Evolutionary conservation across 2,888 invertebrate genomes (phyloP).

Genomic region (Hemithea aestivaria): DNA sequence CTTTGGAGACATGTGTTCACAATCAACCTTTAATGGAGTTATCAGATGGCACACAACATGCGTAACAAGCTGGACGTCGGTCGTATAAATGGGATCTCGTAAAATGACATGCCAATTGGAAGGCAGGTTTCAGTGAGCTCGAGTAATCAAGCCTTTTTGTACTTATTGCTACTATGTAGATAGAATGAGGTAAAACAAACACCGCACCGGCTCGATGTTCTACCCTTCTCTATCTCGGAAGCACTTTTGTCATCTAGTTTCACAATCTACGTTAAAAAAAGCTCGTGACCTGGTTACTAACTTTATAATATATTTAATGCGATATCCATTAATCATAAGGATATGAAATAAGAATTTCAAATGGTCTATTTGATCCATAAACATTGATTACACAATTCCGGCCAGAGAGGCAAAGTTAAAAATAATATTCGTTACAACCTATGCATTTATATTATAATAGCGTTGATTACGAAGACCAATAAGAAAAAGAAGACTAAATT

Average conservation of each 20-base stretch:
- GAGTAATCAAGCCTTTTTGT: slow-evolving; percentile 14
- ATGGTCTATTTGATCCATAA: slow-evolving; percentile 10
- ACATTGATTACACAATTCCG: slow-evolving; percentile 18
- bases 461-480: not conserved
- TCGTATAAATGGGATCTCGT: slow-evolving; percentile 2
- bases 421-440: not conserved
- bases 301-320: slow-evolving; percentile 7
- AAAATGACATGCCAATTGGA: slow-evolving; percentile 13
- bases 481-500: slow-evolving; percentile 7
- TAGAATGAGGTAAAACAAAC: slow-evolving; percentile 10
- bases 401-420: slow-evolving; percentile 4
- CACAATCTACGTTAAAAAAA: too few relatives aligned
- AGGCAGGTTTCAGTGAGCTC: slow-evolving; percentile 8
- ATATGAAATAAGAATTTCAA: slow-evolving; percentile 23
- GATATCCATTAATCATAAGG: slow-evolving; percentile 26
- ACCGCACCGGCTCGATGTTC: too few relatives aligned
- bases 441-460: too few relatives aligned
- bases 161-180: slow-evolving; percentile 5
- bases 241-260: too few relatives aligned
- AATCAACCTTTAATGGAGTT: slow-evolving; percentile 14
- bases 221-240: too few relatives aligned
- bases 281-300: too few relatives aligned
- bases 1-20: slow-evolving; percentile 8
- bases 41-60: slow-evolving; percentile 15
- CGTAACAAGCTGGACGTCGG: slow-evolving; percentile 7